Evolutionary conservation across 2,888 invertebrate genomes (phyloP), one percentile per base, ranked within the genome.

Genomic region (Julus scanicus): DNA sequence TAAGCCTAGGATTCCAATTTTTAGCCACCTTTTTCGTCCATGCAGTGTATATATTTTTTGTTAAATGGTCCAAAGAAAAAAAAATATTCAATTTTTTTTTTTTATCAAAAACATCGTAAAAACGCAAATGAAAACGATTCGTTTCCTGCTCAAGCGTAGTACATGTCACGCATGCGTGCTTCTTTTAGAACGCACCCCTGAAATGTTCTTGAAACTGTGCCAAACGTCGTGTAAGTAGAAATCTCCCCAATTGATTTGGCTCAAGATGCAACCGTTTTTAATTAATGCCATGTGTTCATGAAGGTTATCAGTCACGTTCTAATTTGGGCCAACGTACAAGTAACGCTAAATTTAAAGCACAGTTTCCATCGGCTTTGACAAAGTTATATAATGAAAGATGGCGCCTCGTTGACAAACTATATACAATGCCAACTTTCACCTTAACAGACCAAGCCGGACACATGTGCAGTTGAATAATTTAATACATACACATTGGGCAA

Each of bases 181-280:
- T 63, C n/a, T 63, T 63, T 63, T 63, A 63, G 63, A 63, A 63
- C 63, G 63, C 63, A 63, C 63, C 63, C 20, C 63, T 20, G 20
- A 63, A 63, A 63, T 20, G 13, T 63, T 63, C 20, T 63, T n/a
- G 63, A 20, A 5, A n/a, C 20, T 8, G 63, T 63, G 63, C 63
- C 63, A 63, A 8, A 9, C 20, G 4, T 63, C 20, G 4, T 9
- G n/a, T 20, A 4, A 1, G 63, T 8, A 63, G 20, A 20, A 63
- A 63, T 63, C 63, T 6, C 63, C 63, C 57, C 13, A 15, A 63
- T 20, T 63, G 20, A 63, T 63, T 20, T 20, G 13, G 63, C 8
- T n/a, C 17, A 63, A 20, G 63, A 63, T 63, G 63, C 17, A 9
- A 5, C 6, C 20, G 1, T 20, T 63, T 63, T 63, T 20, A 63